Evolutionary conservation across 2,797 vertebrate genomes (phyloP), one percentile per base, ranked within the genome.

Genomic region (Parauchenoglanis ngamensis): DNA sequence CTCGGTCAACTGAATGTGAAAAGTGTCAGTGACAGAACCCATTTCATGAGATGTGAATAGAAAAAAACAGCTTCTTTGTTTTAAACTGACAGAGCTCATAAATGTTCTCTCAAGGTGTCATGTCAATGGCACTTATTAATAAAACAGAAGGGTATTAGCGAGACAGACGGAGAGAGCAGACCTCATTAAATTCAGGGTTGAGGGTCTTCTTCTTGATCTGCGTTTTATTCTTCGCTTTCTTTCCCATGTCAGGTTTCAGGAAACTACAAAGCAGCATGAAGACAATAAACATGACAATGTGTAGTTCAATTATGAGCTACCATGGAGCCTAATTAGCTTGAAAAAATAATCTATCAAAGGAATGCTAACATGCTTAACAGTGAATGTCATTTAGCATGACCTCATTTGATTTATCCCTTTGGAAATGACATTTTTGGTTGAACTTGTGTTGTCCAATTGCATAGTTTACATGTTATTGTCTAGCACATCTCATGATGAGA

Each of bases 181-280:
- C 98, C 97, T 99, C 98, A 13, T 99, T 99, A 94, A 97, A 99
- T 91, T 99, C 98, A 0, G 98, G 98, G 88, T 99, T 99, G 91
- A 99, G 93, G 0, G 98, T 99, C 95, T 98, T 99, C 96, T 99
- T 99, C 93, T 99, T 99, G 89, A 98, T 99, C 93, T 98, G 97
- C 0, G 98, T 99, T 96, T 99, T 99, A 93, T 97, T 96, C 92
- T 99, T 99, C 59, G 96, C 97, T 91, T 99, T 99, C 92, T 99
- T 99, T 23, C 98, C 98, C 97, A 99, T 98, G 93, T 99, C 98
- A 6, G 98, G 98, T 93, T 98, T 99, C 93, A 99, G 96, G 93
- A 95, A 97, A 90, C 98, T 99, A 91, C 56, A 86, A 83, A 88
- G 79, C 59, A 87, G 59, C 52, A 81, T 5, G 67, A 83, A 78